phyloP scores from a whole-genome alignment of 2,888 invertebrate species.

The Melieria picta region DNA sequence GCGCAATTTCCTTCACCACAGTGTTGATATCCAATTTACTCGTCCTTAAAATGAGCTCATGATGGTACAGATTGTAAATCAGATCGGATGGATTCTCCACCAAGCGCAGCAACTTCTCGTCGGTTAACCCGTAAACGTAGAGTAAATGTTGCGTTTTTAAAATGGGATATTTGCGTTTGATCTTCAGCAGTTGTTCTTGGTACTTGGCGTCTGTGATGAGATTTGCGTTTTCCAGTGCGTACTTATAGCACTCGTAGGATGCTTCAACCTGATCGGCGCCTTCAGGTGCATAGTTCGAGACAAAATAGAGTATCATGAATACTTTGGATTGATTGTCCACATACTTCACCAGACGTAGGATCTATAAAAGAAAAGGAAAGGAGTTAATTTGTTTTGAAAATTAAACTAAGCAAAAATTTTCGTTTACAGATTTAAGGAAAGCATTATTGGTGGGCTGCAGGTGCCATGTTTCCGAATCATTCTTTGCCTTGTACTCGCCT shows the following conservation, averaged over 20 bases:
- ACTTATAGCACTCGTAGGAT: constrained; percentile 64
- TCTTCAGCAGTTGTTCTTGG: constrained; percentile 60
- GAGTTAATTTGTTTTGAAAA: not conserved
- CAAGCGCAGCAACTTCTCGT: constrained; percentile 61
- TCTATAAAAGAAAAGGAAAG: constrained; percentile 43
- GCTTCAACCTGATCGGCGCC: constrained; percentile 66
- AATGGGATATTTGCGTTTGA: constrained; percentile 64
- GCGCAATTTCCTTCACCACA: constrained; percentile 59
- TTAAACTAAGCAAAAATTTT: not conserved
- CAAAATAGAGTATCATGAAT: constrained; percentile 63
- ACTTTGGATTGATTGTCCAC: constrained; percentile 58
- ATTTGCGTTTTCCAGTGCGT: constrained; percentile 53
- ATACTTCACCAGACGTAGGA: constrained; percentile 59
- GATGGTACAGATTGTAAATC: constrained; percentile 60
- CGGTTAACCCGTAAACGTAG: constrained; percentile 59
- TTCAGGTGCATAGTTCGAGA: constrained; percentile 62
- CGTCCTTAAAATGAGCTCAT: constrained; percentile 59
- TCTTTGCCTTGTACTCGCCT: constrained; percentile 59
- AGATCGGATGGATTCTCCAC: constrained; percentile 62
- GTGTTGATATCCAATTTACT: constrained; percentile 63
- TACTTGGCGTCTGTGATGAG: constrained; percentile 51
- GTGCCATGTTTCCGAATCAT: constrained; percentile 60
- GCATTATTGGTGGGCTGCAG: constrained; percentile 65
- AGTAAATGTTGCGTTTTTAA: constrained; percentile 64
- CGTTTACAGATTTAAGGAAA: constrained; percentile 62